Conservation (phyloP, 2,888 invertebrate genomes). For the Emmelina monodactyla region DNA sequence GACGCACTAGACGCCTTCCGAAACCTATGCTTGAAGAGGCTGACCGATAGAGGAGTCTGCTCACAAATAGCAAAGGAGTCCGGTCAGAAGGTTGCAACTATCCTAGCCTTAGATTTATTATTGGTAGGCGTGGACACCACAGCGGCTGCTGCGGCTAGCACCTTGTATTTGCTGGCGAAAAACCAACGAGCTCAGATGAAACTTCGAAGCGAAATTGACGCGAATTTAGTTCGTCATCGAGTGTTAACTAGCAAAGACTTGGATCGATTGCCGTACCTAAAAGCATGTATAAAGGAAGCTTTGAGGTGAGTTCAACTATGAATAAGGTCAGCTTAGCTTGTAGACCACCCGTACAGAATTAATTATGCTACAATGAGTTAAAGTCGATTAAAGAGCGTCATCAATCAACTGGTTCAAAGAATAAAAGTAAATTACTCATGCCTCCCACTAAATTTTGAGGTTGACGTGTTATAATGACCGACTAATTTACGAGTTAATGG, state of each 20-base stretch:
- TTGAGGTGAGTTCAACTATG: constrained; percentile 59
- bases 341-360: neutral
- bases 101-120: constrained; percentile 78
- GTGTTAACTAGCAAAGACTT: constrained; percentile 67
- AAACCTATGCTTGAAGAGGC: constrained; percentile 56
- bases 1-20: constrained; percentile 76
- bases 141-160: constrained; percentile 77
- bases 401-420: too few species aligned
- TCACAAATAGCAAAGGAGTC: constrained; percentile 41
- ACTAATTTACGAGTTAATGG: too few species aligned
- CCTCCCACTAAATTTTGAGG: too few species aligned
- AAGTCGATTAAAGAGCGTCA: too few species aligned
- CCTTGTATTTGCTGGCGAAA: constrained; percentile 76
- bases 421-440: too few species aligned
- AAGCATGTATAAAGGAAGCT: constrained; percentile 81
- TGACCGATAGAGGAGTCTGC: constrained; percentile 52
- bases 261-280: constrained; percentile 73
- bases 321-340: neutral
- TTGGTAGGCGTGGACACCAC: constrained; percentile 86
- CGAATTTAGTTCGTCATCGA: constrained; percentile 59
- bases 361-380: too few species aligned
- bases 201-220: constrained; percentile 69
- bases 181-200: constrained; percentile 73
- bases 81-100: constrained; percentile 65
- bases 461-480: too few species aligned